phyloP scores from a whole-genome alignment of 2,113 vertebrate species.

The Nannospalax galili region DNA sequence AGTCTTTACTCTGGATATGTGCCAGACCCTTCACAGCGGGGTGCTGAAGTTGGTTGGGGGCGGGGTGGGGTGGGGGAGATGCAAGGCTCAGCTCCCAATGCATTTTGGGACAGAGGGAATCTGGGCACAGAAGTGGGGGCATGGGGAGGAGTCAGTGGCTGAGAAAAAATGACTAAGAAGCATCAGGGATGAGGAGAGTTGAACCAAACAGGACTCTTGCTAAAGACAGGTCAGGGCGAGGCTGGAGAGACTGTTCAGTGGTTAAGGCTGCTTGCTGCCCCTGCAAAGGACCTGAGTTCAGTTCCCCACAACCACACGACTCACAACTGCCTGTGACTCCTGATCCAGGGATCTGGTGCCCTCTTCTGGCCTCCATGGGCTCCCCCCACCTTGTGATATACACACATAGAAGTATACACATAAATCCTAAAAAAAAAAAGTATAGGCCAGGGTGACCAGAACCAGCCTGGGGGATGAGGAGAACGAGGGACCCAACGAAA shows the following conservation, averaged over 20 bases:
- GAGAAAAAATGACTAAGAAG: not conserved
- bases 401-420: not conserved
- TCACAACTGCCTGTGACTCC: too few species aligned
- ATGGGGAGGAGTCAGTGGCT: not conserved
- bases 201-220: too few species aligned
- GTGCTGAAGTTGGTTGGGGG: rapidly evolving
- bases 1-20: not conserved
- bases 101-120: not conserved
- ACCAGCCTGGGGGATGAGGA: not conserved
- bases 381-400: not conserved
- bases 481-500: not conserved
- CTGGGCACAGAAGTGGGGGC: rapidly evolving
- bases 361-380: not conserved
- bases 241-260: not conserved
- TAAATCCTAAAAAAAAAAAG: not conserved
- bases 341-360: too few species aligned
- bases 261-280: not conserved
- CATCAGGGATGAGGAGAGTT: rapidly evolving
- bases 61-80: not conserved
- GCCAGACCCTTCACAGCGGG: not conserved
- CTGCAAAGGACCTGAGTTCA: not conserved
- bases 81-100: not conserved
- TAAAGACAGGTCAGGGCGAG: too few species aligned
- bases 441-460: too few species aligned
- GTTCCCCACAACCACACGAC: too few species aligned